These are phyloP conservation scores for Saturnia japonica DNA, from an alignment of 2,888 invertebrate species.

Conservation along the genomic window DNA sequence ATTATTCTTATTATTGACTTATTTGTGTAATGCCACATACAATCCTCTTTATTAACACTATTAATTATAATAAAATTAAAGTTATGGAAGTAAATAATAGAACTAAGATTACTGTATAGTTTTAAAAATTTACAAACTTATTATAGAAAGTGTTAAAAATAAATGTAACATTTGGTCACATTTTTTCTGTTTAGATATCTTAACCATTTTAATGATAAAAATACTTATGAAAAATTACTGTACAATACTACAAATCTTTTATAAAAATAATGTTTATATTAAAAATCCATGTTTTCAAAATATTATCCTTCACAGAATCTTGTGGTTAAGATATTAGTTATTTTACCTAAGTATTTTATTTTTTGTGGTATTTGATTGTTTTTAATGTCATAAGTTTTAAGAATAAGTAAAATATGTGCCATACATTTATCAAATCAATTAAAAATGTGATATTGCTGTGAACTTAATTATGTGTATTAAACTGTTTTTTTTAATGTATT, in stretches of 20 bases:
- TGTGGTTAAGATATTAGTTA: too few species aligned
- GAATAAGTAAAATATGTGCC: conserved; percentile 11
- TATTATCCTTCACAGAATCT: too few species aligned
- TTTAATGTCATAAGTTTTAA: neutral
- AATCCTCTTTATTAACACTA: neutral
- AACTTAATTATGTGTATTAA: neutral
- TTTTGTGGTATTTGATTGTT: neutral
- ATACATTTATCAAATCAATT: neutral
- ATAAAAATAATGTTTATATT: neutral
- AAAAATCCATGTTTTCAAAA: too few species aligned
- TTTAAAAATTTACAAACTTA: neutral
- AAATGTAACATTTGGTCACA: neutral
- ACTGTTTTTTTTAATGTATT: neutral
- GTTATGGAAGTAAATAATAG: neutral
- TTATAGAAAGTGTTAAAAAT: neutral
- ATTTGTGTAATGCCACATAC: neutral
- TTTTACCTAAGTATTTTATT: too few species aligned
- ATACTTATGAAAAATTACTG: neutral
- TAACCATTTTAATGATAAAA: neutral
- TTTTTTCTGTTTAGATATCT: neutral
- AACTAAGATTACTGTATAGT: neutral
- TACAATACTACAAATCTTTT: neutral
- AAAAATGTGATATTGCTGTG: conserved; percentile 22
- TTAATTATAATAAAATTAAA: neutral
- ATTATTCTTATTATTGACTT: neutral